Percentiles rank a stretch among this genome's conserved stretches.
These are phyloP conservation scores for Eremobia ochroleuca DNA, from an alignment of 2,888 invertebrate genomes.

Conservation along the genomic window DNA sequence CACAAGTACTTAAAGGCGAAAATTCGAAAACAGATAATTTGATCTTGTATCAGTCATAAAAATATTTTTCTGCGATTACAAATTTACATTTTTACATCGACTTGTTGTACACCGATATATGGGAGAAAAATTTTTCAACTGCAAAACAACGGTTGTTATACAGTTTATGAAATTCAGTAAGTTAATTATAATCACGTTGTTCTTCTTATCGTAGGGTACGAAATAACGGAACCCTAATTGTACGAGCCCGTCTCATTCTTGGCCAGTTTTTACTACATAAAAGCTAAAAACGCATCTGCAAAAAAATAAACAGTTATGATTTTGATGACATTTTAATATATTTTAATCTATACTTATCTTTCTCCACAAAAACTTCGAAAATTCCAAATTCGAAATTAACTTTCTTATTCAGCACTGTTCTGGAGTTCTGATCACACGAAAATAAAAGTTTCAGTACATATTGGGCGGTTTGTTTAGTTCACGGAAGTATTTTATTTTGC, in stretches of 20 bases:
- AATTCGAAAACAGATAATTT: neutral
- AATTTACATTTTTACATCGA: neutral
- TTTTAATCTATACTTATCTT: constrained; percentile 1
- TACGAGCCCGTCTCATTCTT: neutral
- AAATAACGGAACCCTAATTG: neutral
- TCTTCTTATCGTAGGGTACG: neutral
- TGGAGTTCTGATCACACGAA: neutral
- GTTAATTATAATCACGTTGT: neutral
- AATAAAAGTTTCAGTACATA: neutral
- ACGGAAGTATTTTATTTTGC: constrained; percentile 19
- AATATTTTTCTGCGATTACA: neutral
- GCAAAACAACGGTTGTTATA: neutral
- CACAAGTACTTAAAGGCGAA: neutral
- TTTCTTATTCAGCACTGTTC: constrained; percentile 4
- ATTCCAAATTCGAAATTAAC: neutral
- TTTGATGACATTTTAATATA: neutral
- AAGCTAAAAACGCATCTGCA: neutral
- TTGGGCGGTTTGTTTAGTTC: neutral
- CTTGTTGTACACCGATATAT: neutral
- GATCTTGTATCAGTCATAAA: neutral
- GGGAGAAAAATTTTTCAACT: neutral
- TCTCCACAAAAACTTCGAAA: neutral
- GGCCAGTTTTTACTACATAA: neutral
- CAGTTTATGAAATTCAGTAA: neutral
- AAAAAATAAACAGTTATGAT: neutral